Evolutionary conservation across 92 coral and sea anemone species (phyloP), one percentile per base, ranked within the genome.

Genomic region (Nematostella vectensis): DNA sequence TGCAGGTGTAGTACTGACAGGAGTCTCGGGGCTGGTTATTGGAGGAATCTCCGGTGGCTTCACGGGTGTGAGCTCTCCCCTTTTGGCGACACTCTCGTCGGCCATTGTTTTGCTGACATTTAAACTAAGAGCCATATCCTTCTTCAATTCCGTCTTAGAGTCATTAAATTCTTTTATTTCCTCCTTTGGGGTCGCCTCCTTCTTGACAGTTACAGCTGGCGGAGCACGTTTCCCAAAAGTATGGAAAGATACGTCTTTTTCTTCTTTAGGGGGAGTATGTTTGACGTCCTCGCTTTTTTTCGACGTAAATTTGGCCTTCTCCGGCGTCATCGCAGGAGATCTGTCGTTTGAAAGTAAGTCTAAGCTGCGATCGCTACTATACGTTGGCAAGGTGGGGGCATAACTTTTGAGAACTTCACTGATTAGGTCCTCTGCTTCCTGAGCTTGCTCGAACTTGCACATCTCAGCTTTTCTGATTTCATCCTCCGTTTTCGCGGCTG

Each of bases 331-430:
- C 29, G 22, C 69, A 33, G 40, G 40, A 33, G 40, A 6, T 11
- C 18, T 37, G 56, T 45, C 44, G 25, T 54, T 51, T 16, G 49
- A 40, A 47, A 31, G 31, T 1, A 39, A 18, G 9, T 36, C 70
- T 12, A 11, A 11, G 17, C 49, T 37, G 13, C 27, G 49, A 13
- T 28, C 31, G 24, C 66, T 50, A n/a, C 8, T 48, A 23, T 25
- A 21, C 16, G 27, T 52, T 9, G 50, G 25, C 59, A 72, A 40
- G 19, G 71, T 81, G 20, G 86, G 86, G 27, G 86, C 81, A 20
- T 79, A 79, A 44, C 86, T 79, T 49, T 77, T 58, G 37, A 79
- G 58, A 12, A 79, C 86, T 29, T 79, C 86, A 15, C 86, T 67
- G 29, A 85, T 72, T 61, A 74, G 50, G 31, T 63, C 73, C 33